Evolutionary conservation across 2,888 invertebrate genomes (phyloP).

Genomic region (Aspidiotus rigidus): DNA sequence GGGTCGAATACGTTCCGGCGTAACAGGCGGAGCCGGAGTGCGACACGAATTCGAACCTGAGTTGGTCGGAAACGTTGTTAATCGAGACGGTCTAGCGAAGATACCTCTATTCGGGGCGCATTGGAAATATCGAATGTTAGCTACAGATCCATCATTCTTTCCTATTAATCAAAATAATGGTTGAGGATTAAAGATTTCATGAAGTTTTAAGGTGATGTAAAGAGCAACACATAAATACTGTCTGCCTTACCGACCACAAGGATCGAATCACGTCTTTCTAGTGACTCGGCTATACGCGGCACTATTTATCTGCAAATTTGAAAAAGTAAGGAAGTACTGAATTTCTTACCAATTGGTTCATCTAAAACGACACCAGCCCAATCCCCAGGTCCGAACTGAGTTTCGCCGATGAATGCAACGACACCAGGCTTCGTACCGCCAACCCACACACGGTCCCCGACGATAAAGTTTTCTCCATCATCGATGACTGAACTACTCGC

Average conservation of each 20-base stretch:
- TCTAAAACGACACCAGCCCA: slow-evolving; percentile 98
- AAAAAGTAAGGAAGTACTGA: background rate
- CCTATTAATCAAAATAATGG: slow-evolving; percentile 50
- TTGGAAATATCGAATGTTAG: slow-evolving; percentile 85
- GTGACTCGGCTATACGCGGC: too few relatives aligned
- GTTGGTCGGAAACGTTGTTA: slow-evolving; percentile 48
- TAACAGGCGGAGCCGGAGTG: slow-evolving; percentile 9
- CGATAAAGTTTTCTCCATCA: slow-evolving; percentile 90
- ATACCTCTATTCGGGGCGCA: slow-evolving; percentile 88
- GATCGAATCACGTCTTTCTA: too few relatives aligned
- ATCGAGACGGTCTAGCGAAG: slow-evolving; percentile 78
- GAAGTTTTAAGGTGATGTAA: background rate
- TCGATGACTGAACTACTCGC: slow-evolving; percentile 73
- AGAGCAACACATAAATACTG: slow-evolving; percentile 3
- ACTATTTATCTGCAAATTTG: too few relatives aligned
- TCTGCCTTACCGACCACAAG: too few relatives aligned
- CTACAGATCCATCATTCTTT: slow-evolving; percentile 93
- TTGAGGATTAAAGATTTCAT: slow-evolving; percentile 34
- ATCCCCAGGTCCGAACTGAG: slow-evolving; percentile 94
- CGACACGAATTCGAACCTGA: background rate
- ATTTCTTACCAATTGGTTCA: slow-evolving; percentile 71
- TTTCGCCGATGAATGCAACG: slow-evolving; percentile 88
- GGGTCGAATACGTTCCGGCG: slow-evolving; percentile 13
- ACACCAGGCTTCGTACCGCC: slow-evolving; percentile 83
- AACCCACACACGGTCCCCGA: slow-evolving; percentile 90